These are phyloP conservation scores for Esox niger DNA, from an alignment of 2,113 vertebrate genomes.

Conservation along the genomic window DNA sequence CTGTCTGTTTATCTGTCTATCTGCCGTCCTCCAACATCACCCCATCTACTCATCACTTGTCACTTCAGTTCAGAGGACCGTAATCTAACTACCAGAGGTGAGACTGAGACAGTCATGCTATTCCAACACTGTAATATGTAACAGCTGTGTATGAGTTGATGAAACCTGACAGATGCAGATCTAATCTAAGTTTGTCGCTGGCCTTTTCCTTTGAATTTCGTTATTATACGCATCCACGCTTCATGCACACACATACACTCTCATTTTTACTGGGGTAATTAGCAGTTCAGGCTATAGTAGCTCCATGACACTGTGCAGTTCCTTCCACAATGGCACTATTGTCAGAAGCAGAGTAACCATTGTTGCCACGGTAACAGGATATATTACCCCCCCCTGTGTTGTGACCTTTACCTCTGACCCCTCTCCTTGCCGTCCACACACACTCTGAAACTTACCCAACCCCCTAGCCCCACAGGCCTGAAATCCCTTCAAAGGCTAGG, in stretches of 20 bases:
- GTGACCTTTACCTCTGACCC: conserved; percentile 69
- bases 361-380: conserved; percentile 65
- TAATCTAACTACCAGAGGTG: conserved; percentile 60
- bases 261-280: conserved; percentile 30
- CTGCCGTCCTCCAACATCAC: background rate
- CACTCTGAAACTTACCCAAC: conserved; percentile 34
- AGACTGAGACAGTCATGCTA: conserved; percentile 54
- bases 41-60: conserved; percentile 44
- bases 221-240: background rate
- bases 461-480: conserved; percentile 25
- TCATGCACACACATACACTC: conserved; percentile 22
- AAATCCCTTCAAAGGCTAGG: conserved; percentile 44
- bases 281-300: too few species aligned
- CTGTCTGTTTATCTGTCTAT: conserved; percentile 15
- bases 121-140: conserved; percentile 33
- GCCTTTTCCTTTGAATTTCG: conserved; percentile 5
- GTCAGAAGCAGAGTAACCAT: conserved; percentile 64
- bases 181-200: conserved; percentile 39
- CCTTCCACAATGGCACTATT: conserved; percentile 67
- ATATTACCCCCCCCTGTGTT: conserved; percentile 65
- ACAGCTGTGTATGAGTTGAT: conserved; percentile 32
- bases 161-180: too few species aligned
- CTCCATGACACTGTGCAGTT: conserved; percentile 68
- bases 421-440: conserved; percentile 49
- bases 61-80: conserved; percentile 38